phyloP scores from a whole-genome alignment of 2,797 vertebrate genomes.

The Enteromius thamalakanensis region DNA sequence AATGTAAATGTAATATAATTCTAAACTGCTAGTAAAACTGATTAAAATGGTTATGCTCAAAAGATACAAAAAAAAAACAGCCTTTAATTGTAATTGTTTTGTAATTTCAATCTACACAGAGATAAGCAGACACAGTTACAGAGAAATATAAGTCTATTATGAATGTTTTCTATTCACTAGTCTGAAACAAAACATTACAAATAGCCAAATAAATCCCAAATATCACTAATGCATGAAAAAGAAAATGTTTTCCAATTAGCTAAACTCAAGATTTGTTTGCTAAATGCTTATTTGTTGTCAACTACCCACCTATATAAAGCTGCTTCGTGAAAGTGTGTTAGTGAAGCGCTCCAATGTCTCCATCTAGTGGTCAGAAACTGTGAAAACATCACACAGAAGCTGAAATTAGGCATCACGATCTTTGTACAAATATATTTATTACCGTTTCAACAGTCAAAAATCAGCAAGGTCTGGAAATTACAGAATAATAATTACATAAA shows the following conservation, averaged over 20 bases:
- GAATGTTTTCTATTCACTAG: background rate
- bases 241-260: too few relatives aligned
- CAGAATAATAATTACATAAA: conserved; percentile 43
- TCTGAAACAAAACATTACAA: background rate
- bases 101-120: background rate
- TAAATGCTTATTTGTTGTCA: background rate
- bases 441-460: conserved; percentile 65
- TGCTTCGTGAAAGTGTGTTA: background rate
- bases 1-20: too few relatives aligned
- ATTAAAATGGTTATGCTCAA: background rate
- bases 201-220: background rate
- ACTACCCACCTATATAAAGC: background rate
- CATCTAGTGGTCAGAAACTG: conserved; percentile 67
- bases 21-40: background rate
- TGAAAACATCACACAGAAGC: background rate
- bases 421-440: conserved; percentile 78
- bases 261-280: too few relatives aligned
- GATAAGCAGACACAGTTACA: background rate
- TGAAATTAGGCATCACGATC: conserved; percentile 42
- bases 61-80: background rate
- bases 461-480: conserved; percentile 56
- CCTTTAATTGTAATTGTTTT: background rate
- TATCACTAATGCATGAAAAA: background rate
- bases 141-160: background rate
- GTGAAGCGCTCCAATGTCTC: conserved; percentile 62